phyloP scores from a whole-genome alignment of 2,888 invertebrate species.

The Homarus gammarus region DNA sequence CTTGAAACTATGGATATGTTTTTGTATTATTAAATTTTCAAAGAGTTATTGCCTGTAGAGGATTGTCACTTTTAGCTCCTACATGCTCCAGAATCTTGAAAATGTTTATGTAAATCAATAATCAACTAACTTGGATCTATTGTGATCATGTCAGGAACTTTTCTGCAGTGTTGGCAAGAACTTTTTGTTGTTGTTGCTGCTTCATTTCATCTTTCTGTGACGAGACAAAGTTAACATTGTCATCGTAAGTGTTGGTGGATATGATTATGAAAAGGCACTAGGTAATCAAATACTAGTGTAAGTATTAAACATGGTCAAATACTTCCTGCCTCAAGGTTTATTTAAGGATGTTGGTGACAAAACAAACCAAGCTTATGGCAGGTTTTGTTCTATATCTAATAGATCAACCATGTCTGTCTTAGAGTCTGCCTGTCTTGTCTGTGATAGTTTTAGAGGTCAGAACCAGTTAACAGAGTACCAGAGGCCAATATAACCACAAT shows the following conservation, averaged over 20 bases:
- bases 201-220: not conserved
- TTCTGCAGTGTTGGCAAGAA: not conserved
- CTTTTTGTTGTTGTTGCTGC: not conserved
- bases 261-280: not conserved
- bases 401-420: constrained; percentile 8
- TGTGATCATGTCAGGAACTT: not conserved
- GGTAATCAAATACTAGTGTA: not conserved
- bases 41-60: not conserved
- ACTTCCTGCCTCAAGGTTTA: not conserved
- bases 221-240: not conserved
- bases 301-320: not conserved
- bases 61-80: not conserved
- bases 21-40: not conserved
- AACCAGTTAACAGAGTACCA: constrained; percentile 21
- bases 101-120: no score
- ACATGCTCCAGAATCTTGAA: not conserved
- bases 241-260: not conserved
- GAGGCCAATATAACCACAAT: constrained; percentile 3
- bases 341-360: not conserved
- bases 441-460: constrained; percentile 48
- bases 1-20: no score
- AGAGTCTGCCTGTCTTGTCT: constrained; percentile 35
- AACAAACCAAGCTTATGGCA: not conserved
- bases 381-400: constrained; percentile 21
- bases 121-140: not conserved